Evolutionary conservation across 1,140 invertebrate genomes (phyloP).

Genomic region (Magallana gigas): DNA sequence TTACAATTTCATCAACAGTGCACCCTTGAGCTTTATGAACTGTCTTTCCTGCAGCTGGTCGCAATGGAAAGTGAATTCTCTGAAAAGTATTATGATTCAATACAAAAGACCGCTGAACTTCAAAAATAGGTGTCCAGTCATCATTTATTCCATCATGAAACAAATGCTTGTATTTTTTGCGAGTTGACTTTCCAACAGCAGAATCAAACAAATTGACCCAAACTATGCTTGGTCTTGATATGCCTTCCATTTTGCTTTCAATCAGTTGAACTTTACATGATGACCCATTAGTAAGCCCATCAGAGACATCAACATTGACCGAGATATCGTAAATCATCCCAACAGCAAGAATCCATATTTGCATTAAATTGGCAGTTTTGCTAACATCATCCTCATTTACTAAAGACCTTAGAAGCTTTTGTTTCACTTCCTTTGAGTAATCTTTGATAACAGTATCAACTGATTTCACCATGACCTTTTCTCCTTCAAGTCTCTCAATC

Average conservation of each 20-base stretch:
- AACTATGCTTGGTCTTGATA: conserved; percentile 45
- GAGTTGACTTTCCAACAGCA: background rate
- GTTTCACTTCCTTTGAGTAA: background rate
- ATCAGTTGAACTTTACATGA: background rate
- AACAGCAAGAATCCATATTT: conserved; percentile 10
- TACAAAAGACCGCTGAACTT: background rate
- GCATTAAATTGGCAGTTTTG: background rate
- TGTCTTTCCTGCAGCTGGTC: conserved; percentile 39
- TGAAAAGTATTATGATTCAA: conserved; percentile 37
- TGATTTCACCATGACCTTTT: background rate
- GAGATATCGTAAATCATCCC: conserved; percentile 40
- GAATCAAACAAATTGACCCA: conserved; percentile 10
- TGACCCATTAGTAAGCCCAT: conserved; percentile 45
- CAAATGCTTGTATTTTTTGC: conserved; percentile 33
- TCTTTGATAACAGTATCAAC: background rate
- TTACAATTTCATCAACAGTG: conserved; percentile 47
- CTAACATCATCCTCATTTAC: background rate
- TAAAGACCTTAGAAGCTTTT: background rate
- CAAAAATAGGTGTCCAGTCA: conserved; percentile 45
- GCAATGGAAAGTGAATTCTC: conserved; percentile 40
- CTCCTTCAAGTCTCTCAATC: background rate
- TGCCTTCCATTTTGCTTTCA: background rate
- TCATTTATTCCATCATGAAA: background rate
- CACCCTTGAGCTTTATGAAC: conserved; percentile 42
- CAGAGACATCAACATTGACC: conserved; percentile 37